Conservation (phyloP, 1,140 invertebrate genomes). For the Amyelois transitella region DNA sequence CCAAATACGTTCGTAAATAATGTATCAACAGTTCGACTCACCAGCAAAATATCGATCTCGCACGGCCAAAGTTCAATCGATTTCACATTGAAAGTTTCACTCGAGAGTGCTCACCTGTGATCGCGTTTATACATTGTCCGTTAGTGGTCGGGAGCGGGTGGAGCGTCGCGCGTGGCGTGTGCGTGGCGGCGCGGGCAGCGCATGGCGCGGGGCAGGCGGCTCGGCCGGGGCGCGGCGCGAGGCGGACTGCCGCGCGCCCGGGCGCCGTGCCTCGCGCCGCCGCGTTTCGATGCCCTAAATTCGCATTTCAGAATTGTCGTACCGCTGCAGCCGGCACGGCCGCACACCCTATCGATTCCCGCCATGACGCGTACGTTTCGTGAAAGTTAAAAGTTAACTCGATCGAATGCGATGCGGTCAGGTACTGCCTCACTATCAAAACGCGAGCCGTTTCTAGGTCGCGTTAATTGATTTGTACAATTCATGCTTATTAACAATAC, state of each 20-base stretch:
- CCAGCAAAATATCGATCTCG: constrained; percentile 33
- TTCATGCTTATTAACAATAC: constrained; percentile 27
- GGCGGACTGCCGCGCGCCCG: constrained; percentile 34
- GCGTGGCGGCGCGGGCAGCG: constrained; percentile 21
- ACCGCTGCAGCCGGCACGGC: constrained; percentile 58
- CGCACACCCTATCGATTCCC: constrained; percentile 62
- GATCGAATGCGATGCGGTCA: constrained; percentile 63
- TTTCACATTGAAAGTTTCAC: constrained; percentile 36
- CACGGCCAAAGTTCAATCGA: constrained; percentile 30
- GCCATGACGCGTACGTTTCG: constrained; percentile 40
- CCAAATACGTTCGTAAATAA: constrained; percentile 31
- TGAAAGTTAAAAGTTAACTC: constrained; percentile 71
- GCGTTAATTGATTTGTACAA: constrained; percentile 50
- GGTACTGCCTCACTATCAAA: constrained; percentile 31
- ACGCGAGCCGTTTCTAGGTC: constrained; percentile 58
- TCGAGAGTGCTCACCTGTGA: constrained; percentile 23
- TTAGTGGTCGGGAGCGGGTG: constrained; percentile 10
- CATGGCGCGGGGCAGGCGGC: constrained; percentile 6
- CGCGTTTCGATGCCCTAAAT: constrained; percentile 68
- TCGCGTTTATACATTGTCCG: constrained; percentile 19
- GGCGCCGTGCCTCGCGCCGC: constrained; percentile 33
- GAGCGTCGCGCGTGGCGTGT: constrained; percentile 7
- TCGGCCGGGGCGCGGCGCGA: constrained; percentile 42
- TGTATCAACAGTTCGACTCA: constrained; percentile 23
- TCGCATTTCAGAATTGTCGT: constrained; percentile 66